Conservation (phyloP, 2,797 vertebrate genomes). For the Nothura maculosa region DNA sequence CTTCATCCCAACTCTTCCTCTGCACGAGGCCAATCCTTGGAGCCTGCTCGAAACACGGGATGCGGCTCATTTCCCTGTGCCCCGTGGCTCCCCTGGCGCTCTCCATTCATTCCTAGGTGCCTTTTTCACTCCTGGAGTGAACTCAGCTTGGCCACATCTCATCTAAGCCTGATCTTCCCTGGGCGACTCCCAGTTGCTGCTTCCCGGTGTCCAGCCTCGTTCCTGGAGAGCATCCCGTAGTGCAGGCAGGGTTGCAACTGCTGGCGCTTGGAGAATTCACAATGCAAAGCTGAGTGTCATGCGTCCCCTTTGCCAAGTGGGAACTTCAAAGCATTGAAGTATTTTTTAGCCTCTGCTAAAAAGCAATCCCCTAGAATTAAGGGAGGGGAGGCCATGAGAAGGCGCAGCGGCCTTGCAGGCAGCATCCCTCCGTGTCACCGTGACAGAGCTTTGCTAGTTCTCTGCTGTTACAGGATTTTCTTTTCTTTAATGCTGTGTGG, state of each 20-base stretch:
- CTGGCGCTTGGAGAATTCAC: not conserved
- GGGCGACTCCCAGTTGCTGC: not conserved
- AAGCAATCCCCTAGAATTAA: not conserved
- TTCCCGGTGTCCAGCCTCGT: rapidly evolving
- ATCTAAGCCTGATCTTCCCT: not conserved
- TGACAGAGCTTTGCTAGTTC: not conserved
- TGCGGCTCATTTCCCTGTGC: not conserved
- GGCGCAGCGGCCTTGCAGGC: not conserved
- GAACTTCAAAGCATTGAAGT: not conserved
- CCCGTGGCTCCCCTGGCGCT: not conserved
- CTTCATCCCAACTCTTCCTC: not conserved
- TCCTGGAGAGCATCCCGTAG: not conserved
- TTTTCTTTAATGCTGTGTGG: not conserved
- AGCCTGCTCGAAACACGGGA: not conserved
- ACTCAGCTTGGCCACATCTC: rapidly evolving
- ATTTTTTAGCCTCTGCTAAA: not conserved
- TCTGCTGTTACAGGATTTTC: constrained; percentile 22
- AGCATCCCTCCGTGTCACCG: not conserved
- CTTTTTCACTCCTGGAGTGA: not conserved
- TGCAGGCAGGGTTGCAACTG: not conserved
- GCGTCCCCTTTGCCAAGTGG: constrained; percentile 11
- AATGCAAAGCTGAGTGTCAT: constrained; percentile 33
- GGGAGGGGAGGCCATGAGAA: not conserved
- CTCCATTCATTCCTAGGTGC: not conserved
- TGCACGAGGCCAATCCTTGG: rapidly evolving